These are phyloP conservation scores for Nephotettix cincticeps DNA, from an alignment of 1,140 invertebrate genomes.

Conservation along the genomic window DNA sequence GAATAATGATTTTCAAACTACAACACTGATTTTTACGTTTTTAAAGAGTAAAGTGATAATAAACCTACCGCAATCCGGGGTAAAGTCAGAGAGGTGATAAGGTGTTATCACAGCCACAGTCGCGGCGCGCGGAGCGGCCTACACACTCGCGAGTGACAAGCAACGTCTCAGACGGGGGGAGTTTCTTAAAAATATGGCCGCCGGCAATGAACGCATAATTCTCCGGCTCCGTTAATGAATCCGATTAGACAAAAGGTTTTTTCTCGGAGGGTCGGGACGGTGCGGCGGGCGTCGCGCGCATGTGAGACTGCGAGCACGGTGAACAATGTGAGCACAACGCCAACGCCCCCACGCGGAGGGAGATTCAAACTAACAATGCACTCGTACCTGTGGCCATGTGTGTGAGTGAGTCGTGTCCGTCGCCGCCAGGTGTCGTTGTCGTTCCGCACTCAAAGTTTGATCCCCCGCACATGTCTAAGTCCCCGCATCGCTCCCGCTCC, in stretches of 20 bases:
- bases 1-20: no score
- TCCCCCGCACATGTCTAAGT: constrained; percentile 7
- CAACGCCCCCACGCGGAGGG: no score
- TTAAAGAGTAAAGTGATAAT: no score
- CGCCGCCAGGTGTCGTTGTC: no score
- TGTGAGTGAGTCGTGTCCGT: no score
- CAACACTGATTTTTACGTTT: no score
- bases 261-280: background rate
- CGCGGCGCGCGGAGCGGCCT: background rate
- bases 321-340: background rate
- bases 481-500: background rate
- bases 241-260: constrained; percentile 52
- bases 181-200: constrained; percentile 27
- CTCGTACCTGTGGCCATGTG: no score
- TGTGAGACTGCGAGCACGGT: background rate
- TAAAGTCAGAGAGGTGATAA: no score
- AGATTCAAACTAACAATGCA: no score
- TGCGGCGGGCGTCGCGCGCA: background rate
- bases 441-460: background rate
- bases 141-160: background rate
- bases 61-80: no score
- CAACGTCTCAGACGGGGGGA: constrained; percentile 1
- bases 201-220: constrained; percentile 55
- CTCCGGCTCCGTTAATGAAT: constrained; percentile 55
- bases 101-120: background rate